A percentile compares a stretch with the other conserved stretches of the same genome.
Evolutionary conservation across 53 echinoderm and acorn worm genomes (phyloP).

Genomic region (Patiria pectinifera): DNA sequence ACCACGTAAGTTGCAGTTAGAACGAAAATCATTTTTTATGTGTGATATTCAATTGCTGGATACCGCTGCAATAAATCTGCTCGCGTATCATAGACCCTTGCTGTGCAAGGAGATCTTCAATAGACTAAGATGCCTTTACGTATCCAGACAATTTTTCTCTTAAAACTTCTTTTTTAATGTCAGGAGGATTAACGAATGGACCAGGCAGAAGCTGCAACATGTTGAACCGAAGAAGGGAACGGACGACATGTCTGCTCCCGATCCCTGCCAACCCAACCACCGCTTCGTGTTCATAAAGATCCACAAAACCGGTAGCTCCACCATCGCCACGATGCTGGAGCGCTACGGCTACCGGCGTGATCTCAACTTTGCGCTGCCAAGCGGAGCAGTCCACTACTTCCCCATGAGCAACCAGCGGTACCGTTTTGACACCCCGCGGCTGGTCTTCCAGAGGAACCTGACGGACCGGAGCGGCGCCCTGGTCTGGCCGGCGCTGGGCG

Average conservation of each 20-base stretch:
- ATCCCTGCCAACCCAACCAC: background rate
- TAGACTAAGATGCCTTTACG: no score
- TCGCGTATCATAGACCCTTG: no score
- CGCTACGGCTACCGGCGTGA: conserved; percentile 75
- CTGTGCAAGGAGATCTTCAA: no score
- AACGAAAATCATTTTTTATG: no score
- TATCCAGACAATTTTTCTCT: no score
- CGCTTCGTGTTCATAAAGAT: conserved; percentile 75
- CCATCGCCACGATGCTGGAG: conserved; percentile 74
- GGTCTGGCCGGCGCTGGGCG: conserved; percentile 29
- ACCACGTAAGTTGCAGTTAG: no score
- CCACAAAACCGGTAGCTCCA: conserved; percentile 81
- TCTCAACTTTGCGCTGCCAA: conserved; percentile 59
- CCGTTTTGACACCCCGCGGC: background rate
- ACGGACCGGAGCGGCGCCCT: background rate
- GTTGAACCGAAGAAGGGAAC: background rate
- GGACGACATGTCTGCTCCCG: background rate
- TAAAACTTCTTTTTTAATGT: no score
- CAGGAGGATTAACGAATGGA: background rate
- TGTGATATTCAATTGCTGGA: no score
- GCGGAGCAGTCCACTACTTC: background rate
- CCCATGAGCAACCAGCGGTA: background rate
- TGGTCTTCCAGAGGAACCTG: background rate
- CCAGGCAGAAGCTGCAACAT: background rate
- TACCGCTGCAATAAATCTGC: no score